These are phyloP conservation scores for Echinarachnius parma DNA, from an alignment of 53 echinoderm and acorn worm genomes.

Conservation along the genomic window DNA sequence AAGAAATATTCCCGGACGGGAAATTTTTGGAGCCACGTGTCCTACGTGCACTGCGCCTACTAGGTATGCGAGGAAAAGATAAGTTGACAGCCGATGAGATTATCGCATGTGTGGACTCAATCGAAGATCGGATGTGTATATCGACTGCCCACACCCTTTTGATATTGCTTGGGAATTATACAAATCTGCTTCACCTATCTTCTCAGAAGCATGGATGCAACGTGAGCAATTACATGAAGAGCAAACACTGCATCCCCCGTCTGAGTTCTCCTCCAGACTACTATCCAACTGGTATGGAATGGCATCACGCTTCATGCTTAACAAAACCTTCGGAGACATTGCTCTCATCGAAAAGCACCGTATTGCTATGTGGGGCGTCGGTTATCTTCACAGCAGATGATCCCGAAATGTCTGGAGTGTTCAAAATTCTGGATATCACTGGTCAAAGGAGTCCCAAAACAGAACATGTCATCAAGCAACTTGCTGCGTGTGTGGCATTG, in stretches of 20 bases:
- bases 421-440: background rate
- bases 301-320: background rate
- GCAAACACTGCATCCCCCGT: constrained; percentile 7
- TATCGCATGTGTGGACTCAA: background rate
- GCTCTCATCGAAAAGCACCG: background rate
- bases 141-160: background rate
- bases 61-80: constrained; percentile 25
- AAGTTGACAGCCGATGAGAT: constrained; percentile 5
- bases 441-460: background rate
- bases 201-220: no score
- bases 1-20: constrained; percentile 50
- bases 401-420: background rate
- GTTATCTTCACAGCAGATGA: background rate
- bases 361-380: constrained; percentile 2
- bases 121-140: background rate
- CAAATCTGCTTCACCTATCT: background rate
- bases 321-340: constrained; percentile 6
- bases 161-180: background rate
- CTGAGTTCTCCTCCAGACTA: constrained; percentile 2
- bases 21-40: background rate
- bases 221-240: constrained; percentile 2
- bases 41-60: background rate
- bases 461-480: constrained; percentile 13
- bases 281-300: constrained; percentile 6
- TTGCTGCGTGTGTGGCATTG: background rate